Conservation (phyloP, 2,797 vertebrate species). For the Menidia menidia region DNA sequence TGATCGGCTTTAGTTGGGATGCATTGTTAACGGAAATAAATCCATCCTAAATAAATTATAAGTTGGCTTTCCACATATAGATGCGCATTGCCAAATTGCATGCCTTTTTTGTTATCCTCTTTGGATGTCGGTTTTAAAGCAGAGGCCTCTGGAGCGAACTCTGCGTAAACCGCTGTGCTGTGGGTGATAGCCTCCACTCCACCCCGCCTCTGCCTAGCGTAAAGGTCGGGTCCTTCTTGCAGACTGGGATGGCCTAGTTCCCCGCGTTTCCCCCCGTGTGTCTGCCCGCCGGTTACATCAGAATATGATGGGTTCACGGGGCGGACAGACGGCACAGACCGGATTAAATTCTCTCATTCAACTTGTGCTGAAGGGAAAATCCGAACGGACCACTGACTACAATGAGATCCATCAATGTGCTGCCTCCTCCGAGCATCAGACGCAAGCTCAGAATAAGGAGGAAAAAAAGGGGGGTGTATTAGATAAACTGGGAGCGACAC, state of each 20-base stretch:
- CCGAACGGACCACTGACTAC: constrained; percentile 23
- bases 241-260: constrained; percentile 70
- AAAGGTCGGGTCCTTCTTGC: constrained; percentile 60
- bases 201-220: constrained; percentile 20
- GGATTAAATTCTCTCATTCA: constrained; percentile 66
- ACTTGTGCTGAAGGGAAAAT: constrained; percentile 38
- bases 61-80: background rate
- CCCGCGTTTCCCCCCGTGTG: constrained; percentile 50
- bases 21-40: background rate
- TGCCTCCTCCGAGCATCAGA: constrained; percentile 13
- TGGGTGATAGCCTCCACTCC: constrained; percentile 15
- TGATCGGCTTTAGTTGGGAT: background rate
- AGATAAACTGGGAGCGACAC: constrained; percentile 12
- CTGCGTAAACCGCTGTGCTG: constrained; percentile 2
- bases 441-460: background rate
- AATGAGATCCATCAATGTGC: constrained; percentile 20
- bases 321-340: constrained; percentile 62
- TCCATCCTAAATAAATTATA: background rate
- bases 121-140: constrained; percentile 2
- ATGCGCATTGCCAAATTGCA: background rate
- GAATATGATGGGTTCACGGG: constrained; percentile 69
- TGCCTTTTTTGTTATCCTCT: background rate
- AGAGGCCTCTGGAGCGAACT: constrained; percentile 9
- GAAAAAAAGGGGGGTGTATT: constrained; percentile 2
- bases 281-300: constrained; percentile 68